A percentile compares a stretch with the other conserved stretches of the same genome.
phyloP scores from a whole-genome alignment of 2,797 vertebrate species.

The Micropoecilia bifurca region DNA sequence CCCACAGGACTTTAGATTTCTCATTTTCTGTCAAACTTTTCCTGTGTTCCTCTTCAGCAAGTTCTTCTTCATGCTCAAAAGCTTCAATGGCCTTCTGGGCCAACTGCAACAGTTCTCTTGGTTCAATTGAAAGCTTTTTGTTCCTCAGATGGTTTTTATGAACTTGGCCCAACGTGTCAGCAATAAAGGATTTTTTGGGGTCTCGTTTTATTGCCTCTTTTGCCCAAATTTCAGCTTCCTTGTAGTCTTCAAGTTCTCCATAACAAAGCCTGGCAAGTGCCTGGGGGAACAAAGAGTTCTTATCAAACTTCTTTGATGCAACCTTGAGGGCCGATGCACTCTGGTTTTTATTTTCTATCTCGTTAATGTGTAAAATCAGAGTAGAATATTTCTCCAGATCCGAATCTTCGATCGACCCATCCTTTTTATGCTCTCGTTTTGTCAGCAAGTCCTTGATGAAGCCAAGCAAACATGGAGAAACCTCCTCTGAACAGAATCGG shows the following conservation, averaged over 20 bases:
- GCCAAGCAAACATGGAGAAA: neutral
- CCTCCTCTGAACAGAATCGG: neutral
- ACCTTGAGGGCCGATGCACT: constrained; percentile 19
- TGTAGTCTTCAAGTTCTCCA: neutral
- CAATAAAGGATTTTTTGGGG: constrained; percentile 25
- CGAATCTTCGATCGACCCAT: accelerated
- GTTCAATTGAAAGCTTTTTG: accelerated
- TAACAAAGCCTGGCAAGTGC: constrained; percentile 40
- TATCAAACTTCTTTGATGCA: accelerated
- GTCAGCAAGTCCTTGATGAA: constrained; percentile 51
- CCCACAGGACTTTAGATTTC: neutral
- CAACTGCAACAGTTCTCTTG: constrained; percentile 5
- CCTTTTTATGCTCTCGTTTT: constrained; percentile 16
- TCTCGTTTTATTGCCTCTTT: neutral
- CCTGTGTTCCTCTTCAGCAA: constrained; percentile 25
- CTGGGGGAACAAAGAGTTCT: constrained; percentile 25
- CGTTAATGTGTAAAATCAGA: constrained; percentile 41
- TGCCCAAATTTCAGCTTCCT: constrained; percentile 19
- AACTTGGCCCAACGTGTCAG: constrained; percentile 53
- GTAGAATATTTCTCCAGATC: constrained; percentile 8
- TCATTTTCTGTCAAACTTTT: constrained; percentile 1
- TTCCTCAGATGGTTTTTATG: constrained; percentile 39
- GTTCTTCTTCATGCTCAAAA: constrained; percentile 38
- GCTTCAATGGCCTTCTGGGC: constrained; percentile 34
- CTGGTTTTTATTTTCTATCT: accelerated